A percentile compares a stretch with the other conserved stretches of the same genome.
phyloP scores from a whole-genome alignment of 2,797 vertebrate genomes.

The Galagoides demidoff region DNA sequence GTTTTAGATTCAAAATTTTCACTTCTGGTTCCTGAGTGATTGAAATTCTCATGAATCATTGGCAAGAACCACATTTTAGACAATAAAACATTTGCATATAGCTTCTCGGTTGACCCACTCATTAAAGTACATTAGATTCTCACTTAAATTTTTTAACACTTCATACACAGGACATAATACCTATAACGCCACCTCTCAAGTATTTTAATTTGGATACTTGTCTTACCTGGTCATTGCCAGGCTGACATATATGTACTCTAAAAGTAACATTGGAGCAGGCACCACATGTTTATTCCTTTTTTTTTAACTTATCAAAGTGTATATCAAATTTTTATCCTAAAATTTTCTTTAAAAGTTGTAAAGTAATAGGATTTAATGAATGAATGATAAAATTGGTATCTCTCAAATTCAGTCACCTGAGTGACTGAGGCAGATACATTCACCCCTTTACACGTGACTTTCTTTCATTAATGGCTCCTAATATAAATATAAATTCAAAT shows the following conservation, averaged over 20 bases:
- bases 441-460: not conserved
- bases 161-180: not conserved
- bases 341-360: not conserved
- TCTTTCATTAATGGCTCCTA: not conserved
- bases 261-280: constrained; percentile 25
- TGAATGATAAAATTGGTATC: not conserved
- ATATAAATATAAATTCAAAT: not conserved
- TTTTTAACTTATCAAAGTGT: constrained; percentile 3
- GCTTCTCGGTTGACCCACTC: not conserved
- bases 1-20: constrained; percentile 45
- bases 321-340: constrained; percentile 14
- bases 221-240: constrained; percentile 3
- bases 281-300: not conserved
- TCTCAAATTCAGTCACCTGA: constrained; percentile 4
- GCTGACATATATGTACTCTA: not conserved
- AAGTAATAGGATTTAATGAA: constrained; percentile 18
- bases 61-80: not conserved
- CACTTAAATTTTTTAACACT: constrained; percentile 3
- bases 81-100: constrained; percentile 20
- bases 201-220: constrained; percentile 22
- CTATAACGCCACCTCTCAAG: not conserved
- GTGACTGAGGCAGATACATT: not conserved
- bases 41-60: constrained; percentile 29
- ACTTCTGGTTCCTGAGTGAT: not conserved
- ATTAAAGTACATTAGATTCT: constrained; percentile 39